Evolutionary conservation across 1,140 invertebrate genomes (phyloP).

Genomic region (Papilio aristodemus): DNA sequence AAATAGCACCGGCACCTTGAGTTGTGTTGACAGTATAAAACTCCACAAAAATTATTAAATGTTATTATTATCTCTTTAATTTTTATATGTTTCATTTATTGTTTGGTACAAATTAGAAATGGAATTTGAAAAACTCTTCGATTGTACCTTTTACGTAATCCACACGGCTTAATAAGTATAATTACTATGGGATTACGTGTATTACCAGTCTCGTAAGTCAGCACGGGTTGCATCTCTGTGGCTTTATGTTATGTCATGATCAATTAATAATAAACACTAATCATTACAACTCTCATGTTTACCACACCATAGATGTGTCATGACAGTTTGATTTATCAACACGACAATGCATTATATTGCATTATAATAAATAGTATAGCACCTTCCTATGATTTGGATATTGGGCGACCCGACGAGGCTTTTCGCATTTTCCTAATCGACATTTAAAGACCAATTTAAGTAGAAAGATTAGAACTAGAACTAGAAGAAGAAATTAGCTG

Average conservation of each 20-base stretch:
- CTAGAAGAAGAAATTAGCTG: no score
- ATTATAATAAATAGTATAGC: neutral
- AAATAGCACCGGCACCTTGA: slow-evolving; percentile 9
- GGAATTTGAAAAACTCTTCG: neutral
- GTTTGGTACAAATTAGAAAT: neutral
- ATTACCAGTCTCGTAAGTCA: neutral
- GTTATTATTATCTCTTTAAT: neutral
- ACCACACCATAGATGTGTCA: neutral
- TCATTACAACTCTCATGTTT: neutral
- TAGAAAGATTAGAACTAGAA: no score
- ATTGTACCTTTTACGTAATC: neutral
- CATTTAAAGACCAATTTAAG: no score
- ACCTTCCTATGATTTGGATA: no score
- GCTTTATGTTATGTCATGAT: slow-evolving; percentile 10
- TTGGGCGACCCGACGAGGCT: no score
- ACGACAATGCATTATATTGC: neutral
- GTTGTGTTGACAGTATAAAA: neutral
- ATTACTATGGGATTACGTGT: slow-evolving; percentile 19
- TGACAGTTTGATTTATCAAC: neutral
- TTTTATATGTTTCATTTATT: neutral
- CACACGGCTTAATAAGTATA: neutral
- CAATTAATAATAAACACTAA: neutral
- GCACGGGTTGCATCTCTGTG: slow-evolving; percentile 6
- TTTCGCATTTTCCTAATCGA: no score
- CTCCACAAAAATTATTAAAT: neutral